Evolutionary conservation across 1,140 invertebrate genomes (phyloP).

Genomic region (Delia radicum): DNA sequence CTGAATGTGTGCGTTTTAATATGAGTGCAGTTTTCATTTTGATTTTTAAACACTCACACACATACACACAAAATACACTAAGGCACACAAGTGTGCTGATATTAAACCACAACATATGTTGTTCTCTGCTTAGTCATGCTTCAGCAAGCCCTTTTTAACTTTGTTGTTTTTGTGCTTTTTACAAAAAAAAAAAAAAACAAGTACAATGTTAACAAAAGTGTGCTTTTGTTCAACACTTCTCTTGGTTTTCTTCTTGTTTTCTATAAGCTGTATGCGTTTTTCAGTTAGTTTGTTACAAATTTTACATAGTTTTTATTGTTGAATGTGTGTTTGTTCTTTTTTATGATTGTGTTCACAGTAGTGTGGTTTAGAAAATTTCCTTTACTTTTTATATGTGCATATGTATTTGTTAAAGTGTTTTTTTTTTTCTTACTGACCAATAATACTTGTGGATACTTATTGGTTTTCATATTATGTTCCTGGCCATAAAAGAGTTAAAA

Average conservation of each 20-base stretch:
- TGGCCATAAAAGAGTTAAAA: background rate
- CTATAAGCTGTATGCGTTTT: background rate
- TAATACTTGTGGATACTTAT: conserved; percentile 21
- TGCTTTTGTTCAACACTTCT: background rate
- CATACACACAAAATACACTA: no score
- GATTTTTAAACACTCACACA: no score
- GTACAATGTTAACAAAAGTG: no score
- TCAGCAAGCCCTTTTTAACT: conserved; percentile 10
- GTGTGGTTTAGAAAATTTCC: background rate
- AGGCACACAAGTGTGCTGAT: conserved; percentile 4
- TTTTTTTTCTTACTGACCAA: conserved; percentile 12
- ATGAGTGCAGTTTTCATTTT: no score
- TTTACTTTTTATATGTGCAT: background rate
- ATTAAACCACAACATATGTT: conserved; percentile 23
- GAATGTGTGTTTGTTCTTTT: background rate
- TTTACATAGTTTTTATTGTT: background rate
- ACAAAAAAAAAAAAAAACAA: background rate
- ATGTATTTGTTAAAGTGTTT: conserved; percentile 10
- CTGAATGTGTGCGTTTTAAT: background rate
- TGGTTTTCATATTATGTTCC: conserved; percentile 15
- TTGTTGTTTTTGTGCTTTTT: background rate
- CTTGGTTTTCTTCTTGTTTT: background rate
- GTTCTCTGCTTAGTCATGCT: conserved; percentile 13
- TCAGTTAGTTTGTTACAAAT: background rate
- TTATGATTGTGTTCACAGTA: background rate